Conservation (phyloP, 2,797 vertebrate species). For the Amphiprion clarkii region DNA sequence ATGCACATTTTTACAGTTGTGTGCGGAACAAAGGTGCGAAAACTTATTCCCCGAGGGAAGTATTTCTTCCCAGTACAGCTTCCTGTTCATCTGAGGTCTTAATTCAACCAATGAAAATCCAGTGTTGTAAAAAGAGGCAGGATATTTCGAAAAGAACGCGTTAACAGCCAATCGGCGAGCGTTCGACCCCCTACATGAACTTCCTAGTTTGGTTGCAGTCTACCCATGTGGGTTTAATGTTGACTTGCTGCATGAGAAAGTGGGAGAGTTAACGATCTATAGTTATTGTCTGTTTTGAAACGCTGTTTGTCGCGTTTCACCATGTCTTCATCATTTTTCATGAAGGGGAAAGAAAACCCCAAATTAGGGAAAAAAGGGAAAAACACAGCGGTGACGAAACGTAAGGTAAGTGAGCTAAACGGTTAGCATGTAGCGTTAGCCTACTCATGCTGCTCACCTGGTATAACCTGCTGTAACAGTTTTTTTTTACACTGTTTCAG, state of each 20-base stretch:
- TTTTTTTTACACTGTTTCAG: neutral
- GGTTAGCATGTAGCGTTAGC: slow-evolving; percentile 43
- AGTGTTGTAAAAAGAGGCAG: slow-evolving; percentile 38
- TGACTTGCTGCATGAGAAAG: slow-evolving; percentile 36
- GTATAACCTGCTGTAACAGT: neutral
- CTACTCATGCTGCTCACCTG: neutral
- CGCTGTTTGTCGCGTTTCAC: neutral
- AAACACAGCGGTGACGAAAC: slow-evolving; percentile 63
- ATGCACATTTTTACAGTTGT: slow-evolving; percentile 69
- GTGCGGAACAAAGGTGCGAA: slow-evolving; percentile 74
- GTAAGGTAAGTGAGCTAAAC: slow-evolving; percentile 75
- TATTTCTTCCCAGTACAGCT: slow-evolving; percentile 77
- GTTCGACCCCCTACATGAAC: accelerated
- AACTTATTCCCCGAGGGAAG: slow-evolving; percentile 76
- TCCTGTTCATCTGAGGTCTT: slow-evolving; percentile 54
- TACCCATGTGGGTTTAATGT: slow-evolving; percentile 74
- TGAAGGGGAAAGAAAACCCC: slow-evolving; percentile 75
- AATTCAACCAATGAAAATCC: slow-evolving; percentile 58
- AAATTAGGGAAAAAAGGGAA: slow-evolving; percentile 68
- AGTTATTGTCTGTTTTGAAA: slow-evolving; percentile 1
- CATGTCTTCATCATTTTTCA: slow-evolving; percentile 86
- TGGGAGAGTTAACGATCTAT: neutral
- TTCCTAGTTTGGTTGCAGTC: slow-evolving; percentile 65
- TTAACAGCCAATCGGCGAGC: slow-evolving; percentile 61
- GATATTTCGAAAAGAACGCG: accelerated